Conservation (phyloP, 1,140 invertebrate species). For the Delia radicum region DNA sequence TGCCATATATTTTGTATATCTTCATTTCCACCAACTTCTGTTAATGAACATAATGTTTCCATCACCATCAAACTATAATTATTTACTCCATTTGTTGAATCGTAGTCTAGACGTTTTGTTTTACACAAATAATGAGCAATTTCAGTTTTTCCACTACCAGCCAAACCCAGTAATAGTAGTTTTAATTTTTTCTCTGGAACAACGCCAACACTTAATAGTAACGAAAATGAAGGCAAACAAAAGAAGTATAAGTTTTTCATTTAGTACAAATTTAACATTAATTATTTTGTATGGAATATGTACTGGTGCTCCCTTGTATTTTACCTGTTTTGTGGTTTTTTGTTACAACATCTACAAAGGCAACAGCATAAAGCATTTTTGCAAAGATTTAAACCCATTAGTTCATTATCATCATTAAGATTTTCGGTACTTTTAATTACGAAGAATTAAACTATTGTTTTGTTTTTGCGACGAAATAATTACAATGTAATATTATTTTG, state of each 20-base stretch:
- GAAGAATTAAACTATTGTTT: not conserved
- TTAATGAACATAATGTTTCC: conserved; percentile 30
- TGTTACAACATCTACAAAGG: not conserved
- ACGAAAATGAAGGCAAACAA: not conserved
- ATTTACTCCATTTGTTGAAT: conserved; percentile 45
- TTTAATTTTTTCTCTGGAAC: conserved; percentile 30
- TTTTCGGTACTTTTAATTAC: not conserved
- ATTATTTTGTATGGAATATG: too few relatives aligned
- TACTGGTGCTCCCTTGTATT: not conserved
- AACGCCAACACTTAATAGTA: conserved; percentile 5
- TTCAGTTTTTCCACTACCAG: conserved; percentile 46
- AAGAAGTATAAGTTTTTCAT: too few relatives aligned
- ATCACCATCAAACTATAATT: conserved; percentile 29
- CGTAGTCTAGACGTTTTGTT: conserved; percentile 28
- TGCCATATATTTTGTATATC: conserved; percentile 51
- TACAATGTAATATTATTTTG: not conserved
- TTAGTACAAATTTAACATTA: too few relatives aligned
- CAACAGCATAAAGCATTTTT: not conserved
- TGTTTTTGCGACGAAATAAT: not conserved
- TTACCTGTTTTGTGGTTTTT: not conserved
- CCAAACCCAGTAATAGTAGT: conserved; percentile 39
- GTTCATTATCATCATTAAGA: not conserved
- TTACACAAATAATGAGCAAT: conserved; percentile 36
- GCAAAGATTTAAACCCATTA: not conserved
- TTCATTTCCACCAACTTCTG: conserved; percentile 44